A percentile compares a stretch with the other conserved stretches of the same genome.
Conservation (phyloP, 2,113 vertebrate genomes). For the Isichthys henryi region DNA sequence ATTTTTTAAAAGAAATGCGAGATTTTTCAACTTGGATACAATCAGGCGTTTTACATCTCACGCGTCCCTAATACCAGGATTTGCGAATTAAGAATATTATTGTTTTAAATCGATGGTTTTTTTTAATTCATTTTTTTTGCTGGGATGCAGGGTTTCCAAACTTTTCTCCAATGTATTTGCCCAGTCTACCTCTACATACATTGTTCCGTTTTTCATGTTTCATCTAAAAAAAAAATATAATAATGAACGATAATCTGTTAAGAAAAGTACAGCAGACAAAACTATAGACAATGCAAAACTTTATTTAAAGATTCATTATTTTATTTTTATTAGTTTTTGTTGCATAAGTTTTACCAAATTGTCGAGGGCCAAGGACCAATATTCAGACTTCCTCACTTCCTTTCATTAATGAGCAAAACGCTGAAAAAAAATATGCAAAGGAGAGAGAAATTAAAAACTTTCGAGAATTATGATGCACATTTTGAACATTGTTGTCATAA, state of each 20-base stretch:
- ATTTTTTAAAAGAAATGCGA: neutral
- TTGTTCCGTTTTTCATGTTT: neutral
- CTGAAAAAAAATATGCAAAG: slow-evolving; percentile 38
- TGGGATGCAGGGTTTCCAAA: neutral
- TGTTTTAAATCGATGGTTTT: neutral
- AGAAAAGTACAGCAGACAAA: neutral
- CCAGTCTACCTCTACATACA: neutral
- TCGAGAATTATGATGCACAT: neutral
- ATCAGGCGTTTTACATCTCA: neutral
- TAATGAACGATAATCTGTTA: neutral
- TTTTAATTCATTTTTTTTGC: neutral
- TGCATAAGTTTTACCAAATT: neutral
- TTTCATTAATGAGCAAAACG: slow-evolving; percentile 64
- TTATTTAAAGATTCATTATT: neutral
- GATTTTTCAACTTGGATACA: neutral
- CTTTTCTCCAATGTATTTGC: neutral
- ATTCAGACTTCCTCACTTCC: slow-evolving; percentile 26
- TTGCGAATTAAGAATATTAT: neutral
- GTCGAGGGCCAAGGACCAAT: neutral
- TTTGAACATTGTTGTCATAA: neutral
- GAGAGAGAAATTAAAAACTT: neutral
- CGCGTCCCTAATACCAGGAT: neutral
- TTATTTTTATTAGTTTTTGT: neutral
- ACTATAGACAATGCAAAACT: neutral
- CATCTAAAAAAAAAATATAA: neutral